phyloP scores from a whole-genome alignment of 2,113 vertebrate species.

The Bostrychus sinensis region DNA sequence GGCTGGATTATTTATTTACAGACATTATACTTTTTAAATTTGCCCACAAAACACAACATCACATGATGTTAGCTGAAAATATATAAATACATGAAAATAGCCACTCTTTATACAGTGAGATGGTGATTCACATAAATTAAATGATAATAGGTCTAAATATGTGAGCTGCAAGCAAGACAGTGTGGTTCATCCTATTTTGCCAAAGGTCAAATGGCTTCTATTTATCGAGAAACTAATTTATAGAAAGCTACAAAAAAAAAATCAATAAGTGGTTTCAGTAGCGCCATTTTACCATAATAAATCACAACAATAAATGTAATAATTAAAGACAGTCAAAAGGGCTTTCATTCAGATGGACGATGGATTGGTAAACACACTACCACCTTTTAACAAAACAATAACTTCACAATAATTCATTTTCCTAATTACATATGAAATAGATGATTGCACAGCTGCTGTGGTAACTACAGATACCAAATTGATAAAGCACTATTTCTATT shows the following conservation, averaged over 20 bases:
- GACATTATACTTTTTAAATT: not conserved
- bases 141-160: not conserved
- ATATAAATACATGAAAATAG: not conserved
- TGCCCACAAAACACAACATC: not conserved
- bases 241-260: constrained; percentile 23
- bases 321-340: not conserved
- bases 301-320: constrained; percentile 11
- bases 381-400: not conserved
- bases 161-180: not conserved
- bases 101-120: not conserved
- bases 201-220: constrained; percentile 1
- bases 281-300: constrained; percentile 28
- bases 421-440: too few species aligned
- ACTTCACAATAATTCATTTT: too few species aligned
- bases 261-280: constrained; percentile 43
- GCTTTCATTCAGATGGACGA: not conserved
- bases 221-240: constrained; percentile 28
- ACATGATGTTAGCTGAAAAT: too few species aligned
- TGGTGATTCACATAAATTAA: not conserved
- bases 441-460: too few species aligned
- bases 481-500: too few species aligned
- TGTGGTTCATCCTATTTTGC: constrained; percentile 10
- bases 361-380: not conserved
- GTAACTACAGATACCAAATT: too few species aligned
- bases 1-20: not conserved